Conservation (phyloP, 2,888 invertebrate species). For the Eupithecia tripunctaria region DNA sequence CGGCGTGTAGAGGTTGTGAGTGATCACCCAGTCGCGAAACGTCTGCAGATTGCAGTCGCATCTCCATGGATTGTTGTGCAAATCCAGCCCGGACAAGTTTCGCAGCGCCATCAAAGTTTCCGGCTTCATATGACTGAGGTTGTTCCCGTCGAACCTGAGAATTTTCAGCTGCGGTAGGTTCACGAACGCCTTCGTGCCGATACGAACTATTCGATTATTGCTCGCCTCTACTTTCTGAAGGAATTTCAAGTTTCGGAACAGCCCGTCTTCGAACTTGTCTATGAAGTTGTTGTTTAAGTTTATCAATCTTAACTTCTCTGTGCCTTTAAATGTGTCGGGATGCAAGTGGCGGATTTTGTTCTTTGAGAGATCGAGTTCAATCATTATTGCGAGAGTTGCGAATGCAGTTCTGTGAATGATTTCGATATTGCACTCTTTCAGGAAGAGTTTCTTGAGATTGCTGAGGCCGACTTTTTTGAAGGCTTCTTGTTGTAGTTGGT, state of each 20-base stretch:
- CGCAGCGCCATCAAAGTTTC: conserved; percentile 88
- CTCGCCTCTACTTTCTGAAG: conserved; percentile 91
- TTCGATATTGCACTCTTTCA: conserved; percentile 90
- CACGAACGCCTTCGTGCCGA: conserved; percentile 89
- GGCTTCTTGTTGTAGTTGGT: conserved; percentile 86
- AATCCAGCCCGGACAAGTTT: conserved; percentile 89
- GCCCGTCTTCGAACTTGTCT: conserved; percentile 88
- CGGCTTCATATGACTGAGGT: conserved; percentile 87
- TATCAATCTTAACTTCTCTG: conserved; percentile 89
- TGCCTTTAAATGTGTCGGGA: conserved; percentile 89
- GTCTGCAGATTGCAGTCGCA: conserved; percentile 93
- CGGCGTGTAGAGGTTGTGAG: conserved; percentile 89
- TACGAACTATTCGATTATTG: conserved; percentile 89
- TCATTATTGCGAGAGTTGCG: conserved; percentile 89
- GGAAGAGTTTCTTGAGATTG: conserved; percentile 92
- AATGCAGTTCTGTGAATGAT: conserved; percentile 90
- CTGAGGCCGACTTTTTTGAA: conserved; percentile 89
- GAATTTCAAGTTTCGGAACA: conserved; percentile 90
- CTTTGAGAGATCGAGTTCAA: conserved; percentile 92
- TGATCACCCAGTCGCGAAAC: conserved; percentile 90
- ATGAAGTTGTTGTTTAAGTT: conserved; percentile 91
- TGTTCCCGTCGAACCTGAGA: conserved; percentile 91
- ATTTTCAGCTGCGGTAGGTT: conserved; percentile 88
- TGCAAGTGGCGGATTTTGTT: conserved; percentile 88
- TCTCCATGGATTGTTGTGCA: conserved; percentile 94